Evolutionary conservation across 2,797 vertebrate genomes (phyloP).

Genomic region (Takifugu rubripes): DNA sequence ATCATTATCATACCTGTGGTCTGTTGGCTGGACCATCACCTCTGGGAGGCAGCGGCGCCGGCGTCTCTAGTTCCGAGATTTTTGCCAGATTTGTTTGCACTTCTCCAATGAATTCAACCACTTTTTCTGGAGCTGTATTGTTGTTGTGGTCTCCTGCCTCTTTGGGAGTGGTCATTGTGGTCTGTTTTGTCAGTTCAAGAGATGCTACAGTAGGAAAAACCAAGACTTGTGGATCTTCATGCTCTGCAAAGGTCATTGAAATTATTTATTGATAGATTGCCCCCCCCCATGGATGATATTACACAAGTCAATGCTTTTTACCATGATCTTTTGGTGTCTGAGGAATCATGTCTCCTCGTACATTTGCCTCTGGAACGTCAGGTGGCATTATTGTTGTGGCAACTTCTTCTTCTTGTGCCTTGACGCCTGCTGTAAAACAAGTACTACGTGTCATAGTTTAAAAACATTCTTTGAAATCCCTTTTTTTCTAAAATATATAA

Average conservation of each 20-base stretch:
- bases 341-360: conserved; percentile 52
- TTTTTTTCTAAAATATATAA: too few species aligned
- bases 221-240: fast-evolving
- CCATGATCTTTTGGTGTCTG: conserved; percentile 20
- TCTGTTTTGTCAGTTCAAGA: background rate
- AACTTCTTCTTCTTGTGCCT: conserved; percentile 22
- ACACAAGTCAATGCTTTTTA: conserved; percentile 19
- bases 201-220: conserved; percentile 2
- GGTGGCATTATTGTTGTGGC: fast-evolving
- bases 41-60: conserved; percentile 38
- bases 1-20: conserved; percentile 42
- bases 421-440: conserved; percentile 33
- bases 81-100: background rate
- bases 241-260: conserved; percentile 20
- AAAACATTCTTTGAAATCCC: background rate
- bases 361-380: fast-evolving
- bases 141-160: background rate
- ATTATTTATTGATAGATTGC: too few species aligned
- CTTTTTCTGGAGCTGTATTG: background rate
- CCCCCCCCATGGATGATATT: too few species aligned
- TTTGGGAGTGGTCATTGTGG: background rate
- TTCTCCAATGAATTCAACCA: background rate
- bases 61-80: conserved; percentile 10
- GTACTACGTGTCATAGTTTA: background rate
- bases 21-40: conserved; percentile 41